phyloP scores from a whole-genome alignment of 1,140 invertebrate genomes.

The Scaptomyza pallida region DNA sequence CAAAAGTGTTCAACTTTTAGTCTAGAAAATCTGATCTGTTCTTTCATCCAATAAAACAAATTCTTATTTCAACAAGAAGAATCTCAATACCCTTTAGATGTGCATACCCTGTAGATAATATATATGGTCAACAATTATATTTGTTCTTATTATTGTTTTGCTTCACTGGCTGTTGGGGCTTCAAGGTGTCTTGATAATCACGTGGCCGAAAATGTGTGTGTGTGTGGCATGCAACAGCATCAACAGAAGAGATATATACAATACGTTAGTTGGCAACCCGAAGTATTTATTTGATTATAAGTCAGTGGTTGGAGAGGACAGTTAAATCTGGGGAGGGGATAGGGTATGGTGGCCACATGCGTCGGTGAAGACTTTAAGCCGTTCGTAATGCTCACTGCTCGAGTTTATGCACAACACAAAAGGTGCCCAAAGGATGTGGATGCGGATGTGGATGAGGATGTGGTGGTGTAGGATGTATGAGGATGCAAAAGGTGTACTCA shows the following conservation, averaged over 20 bases:
- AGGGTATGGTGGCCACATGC: constrained; percentile 38
- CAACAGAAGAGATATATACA: not conserved
- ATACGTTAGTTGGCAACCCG: not conserved
- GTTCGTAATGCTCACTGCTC: constrained; percentile 68
- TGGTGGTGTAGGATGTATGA: constrained; percentile 9
- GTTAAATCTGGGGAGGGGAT: not conserved
- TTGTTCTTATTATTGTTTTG: constrained; percentile 14
- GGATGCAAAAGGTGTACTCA: constrained; percentile 15
- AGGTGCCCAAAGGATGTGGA: constrained; percentile 55
- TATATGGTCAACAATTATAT: not conserved
- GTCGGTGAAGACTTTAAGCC: constrained; percentile 76
- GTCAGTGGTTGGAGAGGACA: constrained; percentile 6
- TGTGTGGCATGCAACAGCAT: constrained; percentile 5
- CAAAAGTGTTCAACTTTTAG: too few species aligned
- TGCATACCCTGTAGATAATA: not conserved
- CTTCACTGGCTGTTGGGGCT: constrained; percentile 4
- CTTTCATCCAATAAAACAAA: too few species aligned
- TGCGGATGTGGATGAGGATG: constrained; percentile 33
- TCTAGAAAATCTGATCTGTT: too few species aligned
- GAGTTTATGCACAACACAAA: constrained; percentile 68
- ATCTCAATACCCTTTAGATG: too few species aligned
- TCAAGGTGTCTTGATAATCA: constrained; percentile 61
- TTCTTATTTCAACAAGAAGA: too few species aligned
- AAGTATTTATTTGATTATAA: constrained; percentile 75
- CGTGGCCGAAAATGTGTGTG: constrained; percentile 43